Conservation (phyloP, 64 coral and sea anemone species). For the Porites lutea region DNA sequence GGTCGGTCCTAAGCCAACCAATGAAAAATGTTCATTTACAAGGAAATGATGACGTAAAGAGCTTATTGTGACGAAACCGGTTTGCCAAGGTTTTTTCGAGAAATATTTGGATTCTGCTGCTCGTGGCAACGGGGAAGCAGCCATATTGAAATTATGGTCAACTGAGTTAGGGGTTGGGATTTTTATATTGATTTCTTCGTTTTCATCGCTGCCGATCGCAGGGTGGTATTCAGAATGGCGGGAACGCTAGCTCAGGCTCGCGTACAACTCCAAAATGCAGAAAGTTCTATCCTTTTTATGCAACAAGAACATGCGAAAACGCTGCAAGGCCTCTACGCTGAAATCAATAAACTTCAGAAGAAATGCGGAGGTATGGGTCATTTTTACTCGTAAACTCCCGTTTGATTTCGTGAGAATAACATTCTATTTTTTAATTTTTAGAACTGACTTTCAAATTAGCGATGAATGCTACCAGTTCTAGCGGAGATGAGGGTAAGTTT, state of each 20-base stretch:
- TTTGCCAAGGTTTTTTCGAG: neutral
- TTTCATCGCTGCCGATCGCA: neutral
- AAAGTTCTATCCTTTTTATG: conserved; percentile 98
- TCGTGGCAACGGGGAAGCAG: conserved; percentile 97
- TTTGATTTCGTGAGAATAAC: conserved; percentile 3
- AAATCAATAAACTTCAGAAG: conserved; percentile 99
- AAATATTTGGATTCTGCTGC: conserved; percentile 84
- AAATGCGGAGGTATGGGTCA: conserved; percentile 94
- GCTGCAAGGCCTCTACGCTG: conserved; percentile 88
- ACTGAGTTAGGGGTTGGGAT: conserved; percentile 7
- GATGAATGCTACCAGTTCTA: conserved; percentile 85
- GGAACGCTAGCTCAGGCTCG: conserved; percentile 69
- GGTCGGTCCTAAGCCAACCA: neutral
- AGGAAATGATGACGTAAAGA: conserved; percentile 1
- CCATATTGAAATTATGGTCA: conserved; percentile 85
- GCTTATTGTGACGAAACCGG: conserved; percentile 79
- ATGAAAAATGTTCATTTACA: conserved; percentile 22
- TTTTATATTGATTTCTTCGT: conserved; percentile 1
- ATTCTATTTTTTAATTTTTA: conserved; percentile 44
- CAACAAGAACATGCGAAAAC: conserved; percentile 99
- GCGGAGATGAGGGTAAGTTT: conserved; percentile 75
- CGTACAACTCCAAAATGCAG: conserved; percentile 96
- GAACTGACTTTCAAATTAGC: conserved; percentile 97
- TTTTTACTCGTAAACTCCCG: neutral
- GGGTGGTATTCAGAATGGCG: conserved; percentile 50